phyloP scores from a whole-genome alignment of 2,888 invertebrate species.

The Sinodicranocentrus sp. region DNA sequence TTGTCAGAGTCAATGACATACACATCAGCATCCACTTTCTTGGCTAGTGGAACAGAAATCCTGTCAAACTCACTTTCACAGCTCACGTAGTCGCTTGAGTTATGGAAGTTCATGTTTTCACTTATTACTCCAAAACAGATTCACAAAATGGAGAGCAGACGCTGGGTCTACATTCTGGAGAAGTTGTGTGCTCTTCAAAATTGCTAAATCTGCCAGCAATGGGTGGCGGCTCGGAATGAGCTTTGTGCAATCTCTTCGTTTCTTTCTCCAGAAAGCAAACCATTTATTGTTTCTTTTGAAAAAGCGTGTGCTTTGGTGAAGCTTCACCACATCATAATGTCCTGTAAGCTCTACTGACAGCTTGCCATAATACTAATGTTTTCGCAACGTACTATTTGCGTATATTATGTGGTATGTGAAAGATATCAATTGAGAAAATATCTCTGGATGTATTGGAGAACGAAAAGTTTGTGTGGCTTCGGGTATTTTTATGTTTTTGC shows the following conservation, averaged over 20 bases:
- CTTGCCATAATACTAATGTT: no score
- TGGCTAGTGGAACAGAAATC: constrained; percentile 42
- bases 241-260: constrained; percentile 38
- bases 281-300: constrained; percentile 33
- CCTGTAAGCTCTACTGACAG: no score
- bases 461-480: constrained; percentile 33
- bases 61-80: constrained; percentile 62
- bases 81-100: constrained; percentile 42
- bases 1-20: constrained; percentile 55
- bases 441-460: constrained; percentile 39
- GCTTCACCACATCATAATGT: no score
- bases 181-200: constrained; percentile 17
- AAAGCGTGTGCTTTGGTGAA: background rate
- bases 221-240: constrained; percentile 6
- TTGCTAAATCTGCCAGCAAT: constrained; percentile 43
- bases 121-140: constrained; percentile 34
- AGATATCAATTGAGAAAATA: no score
- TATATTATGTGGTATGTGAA: no score
- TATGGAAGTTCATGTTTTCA: constrained; percentile 61
- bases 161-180: constrained; percentile 1
- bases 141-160: background rate
- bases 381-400: no score
- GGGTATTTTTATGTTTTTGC: constrained; percentile 25
- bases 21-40: constrained; percentile 52
- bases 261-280: constrained; percentile 8